These are phyloP conservation scores for Polymixis flavicincta DNA, from an alignment of 2,888 invertebrate species.

Conservation along the genomic window DNA sequence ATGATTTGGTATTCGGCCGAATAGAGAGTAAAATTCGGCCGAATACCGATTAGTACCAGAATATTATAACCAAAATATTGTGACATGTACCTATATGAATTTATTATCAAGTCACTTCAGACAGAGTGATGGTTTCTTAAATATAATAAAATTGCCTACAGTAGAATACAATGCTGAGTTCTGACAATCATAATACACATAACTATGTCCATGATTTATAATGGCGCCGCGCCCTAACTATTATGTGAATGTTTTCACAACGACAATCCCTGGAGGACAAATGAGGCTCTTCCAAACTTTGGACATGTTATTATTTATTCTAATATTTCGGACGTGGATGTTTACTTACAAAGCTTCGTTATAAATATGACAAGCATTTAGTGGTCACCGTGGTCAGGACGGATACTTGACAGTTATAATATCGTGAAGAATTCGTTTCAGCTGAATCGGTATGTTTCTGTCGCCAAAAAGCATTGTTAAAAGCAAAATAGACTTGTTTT, in stretches of 20 bases:
- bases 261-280: slow-evolving; percentile 23
- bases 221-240: slow-evolving; percentile 19
- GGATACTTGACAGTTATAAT: not conserved
- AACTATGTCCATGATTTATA: slow-evolving; percentile 43
- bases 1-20: no score
- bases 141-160: not conserved
- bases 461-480: not conserved
- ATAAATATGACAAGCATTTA: not conserved
- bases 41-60: no score
- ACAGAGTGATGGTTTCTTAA: slow-evolving; percentile 18
- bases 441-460: not conserved
- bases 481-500: not conserved
- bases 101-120: slow-evolving; percentile 17
- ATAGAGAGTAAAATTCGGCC: no score
- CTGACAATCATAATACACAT: slow-evolving; percentile 29
- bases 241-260: slow-evolving; percentile 37
- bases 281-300: slow-evolving; percentile 18
- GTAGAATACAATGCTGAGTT: slow-evolving; percentile 13
- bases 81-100: slow-evolving; percentile 1
- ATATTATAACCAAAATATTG: no score
- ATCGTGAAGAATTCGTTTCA: not conserved
- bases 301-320: slow-evolving; percentile 43
- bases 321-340: slow-evolving; percentile 20
- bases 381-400: not conserved
- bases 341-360: slow-evolving; percentile 18